These are phyloP conservation scores for Muschampia plurimacula DNA, from an alignment of 2,888 invertebrate genomes.

Conservation along the genomic window DNA sequence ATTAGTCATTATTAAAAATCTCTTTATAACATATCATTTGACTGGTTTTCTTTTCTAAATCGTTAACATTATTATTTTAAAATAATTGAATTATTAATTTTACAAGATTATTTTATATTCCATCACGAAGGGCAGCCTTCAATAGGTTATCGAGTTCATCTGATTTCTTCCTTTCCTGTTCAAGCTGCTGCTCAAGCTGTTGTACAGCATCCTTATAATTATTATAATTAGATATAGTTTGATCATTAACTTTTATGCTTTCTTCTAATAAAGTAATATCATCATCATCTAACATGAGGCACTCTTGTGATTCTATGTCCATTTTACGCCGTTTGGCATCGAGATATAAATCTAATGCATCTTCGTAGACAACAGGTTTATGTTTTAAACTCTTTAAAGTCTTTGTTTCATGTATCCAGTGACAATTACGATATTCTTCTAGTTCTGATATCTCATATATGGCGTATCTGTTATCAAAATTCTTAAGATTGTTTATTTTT, in stretches of 20 bases:
- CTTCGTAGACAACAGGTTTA: slow-evolving; percentile 66
- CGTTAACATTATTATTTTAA: too few relatives aligned
- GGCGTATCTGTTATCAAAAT: slow-evolving; percentile 78
- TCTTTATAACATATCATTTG: too few relatives aligned
- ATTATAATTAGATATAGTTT: slow-evolving; percentile 64
- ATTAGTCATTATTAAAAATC: too few relatives aligned
- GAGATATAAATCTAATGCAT: slow-evolving; percentile 69
- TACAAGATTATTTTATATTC: background rate
- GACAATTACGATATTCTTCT: slow-evolving; percentile 78
- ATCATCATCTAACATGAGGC: slow-evolving; percentile 74
- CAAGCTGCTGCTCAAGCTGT: slow-evolving; percentile 78
- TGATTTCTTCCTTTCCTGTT: slow-evolving; percentile 75
- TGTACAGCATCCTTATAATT: slow-evolving; percentile 69
- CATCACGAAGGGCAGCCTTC: slow-evolving; percentile 71
- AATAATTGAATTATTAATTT: too few relatives aligned
- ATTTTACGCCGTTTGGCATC: slow-evolving; percentile 75
- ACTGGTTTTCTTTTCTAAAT: too few relatives aligned
- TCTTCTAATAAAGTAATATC: slow-evolving; percentile 70
- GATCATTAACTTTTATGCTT: slow-evolving; percentile 64
- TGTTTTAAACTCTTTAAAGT: slow-evolving; percentile 67
- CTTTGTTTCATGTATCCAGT: slow-evolving; percentile 86
- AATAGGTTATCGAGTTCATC: slow-evolving; percentile 78
- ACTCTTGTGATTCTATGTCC: slow-evolving; percentile 66
- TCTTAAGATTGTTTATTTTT: slow-evolving; percentile 78
- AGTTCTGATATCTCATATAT: slow-evolving; percentile 81